A percentile compares a stretch with the other conserved stretches of the same genome.
These are phyloP conservation scores for Danionella dracula DNA, from an alignment of 2,797 vertebrate species.

Conservation along the genomic window DNA sequence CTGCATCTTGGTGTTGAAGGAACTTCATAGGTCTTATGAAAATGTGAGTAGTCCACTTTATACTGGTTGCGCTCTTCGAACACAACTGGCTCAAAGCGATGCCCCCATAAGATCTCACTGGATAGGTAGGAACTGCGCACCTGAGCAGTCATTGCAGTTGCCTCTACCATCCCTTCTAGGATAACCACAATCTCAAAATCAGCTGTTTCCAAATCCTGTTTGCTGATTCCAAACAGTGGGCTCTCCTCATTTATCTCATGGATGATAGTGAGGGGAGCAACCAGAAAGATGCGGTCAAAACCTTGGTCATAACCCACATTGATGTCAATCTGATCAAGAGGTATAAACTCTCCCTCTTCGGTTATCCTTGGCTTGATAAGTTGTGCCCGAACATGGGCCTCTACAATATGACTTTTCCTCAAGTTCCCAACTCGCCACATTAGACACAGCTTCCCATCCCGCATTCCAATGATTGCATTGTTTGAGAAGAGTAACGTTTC, in stretches of 20 bases:
- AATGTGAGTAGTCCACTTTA: constrained; percentile 90
- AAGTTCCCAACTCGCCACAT: constrained; percentile 95
- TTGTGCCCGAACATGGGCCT: constrained; percentile 91
- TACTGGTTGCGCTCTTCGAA: constrained; percentile 93
- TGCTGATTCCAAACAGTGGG: constrained; percentile 88
- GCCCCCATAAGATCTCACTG: constrained; percentile 91
- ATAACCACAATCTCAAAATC: constrained; percentile 96
- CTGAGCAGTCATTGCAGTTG: constrained; percentile 94
- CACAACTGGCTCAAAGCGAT: constrained; percentile 89
- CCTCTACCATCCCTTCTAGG: constrained; percentile 93
- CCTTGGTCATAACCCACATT: constrained; percentile 94
- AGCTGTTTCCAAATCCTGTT: constrained; percentile 82
- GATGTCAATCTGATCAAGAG: constrained; percentile 92
- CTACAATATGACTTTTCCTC: constrained; percentile 93
- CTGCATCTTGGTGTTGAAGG: constrained; percentile 88
- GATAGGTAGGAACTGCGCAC: constrained; percentile 92
- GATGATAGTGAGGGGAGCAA: constrained; percentile 88
- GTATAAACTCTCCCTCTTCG: constrained; percentile 92
- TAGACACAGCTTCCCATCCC: constrained; percentile 87
- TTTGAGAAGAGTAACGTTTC: constrained; percentile 92
- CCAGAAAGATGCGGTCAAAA: constrained; percentile 89
- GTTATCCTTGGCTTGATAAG: constrained; percentile 90
- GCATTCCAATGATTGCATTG: constrained; percentile 83
- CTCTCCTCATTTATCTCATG: constrained; percentile 94
- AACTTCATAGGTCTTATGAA: constrained; percentile 94